Evolutionary conservation across 2,888 invertebrate genomes (phyloP), one percentile per base, ranked within the genome.

Genomic region (Lithophane ornitopus): DNA sequence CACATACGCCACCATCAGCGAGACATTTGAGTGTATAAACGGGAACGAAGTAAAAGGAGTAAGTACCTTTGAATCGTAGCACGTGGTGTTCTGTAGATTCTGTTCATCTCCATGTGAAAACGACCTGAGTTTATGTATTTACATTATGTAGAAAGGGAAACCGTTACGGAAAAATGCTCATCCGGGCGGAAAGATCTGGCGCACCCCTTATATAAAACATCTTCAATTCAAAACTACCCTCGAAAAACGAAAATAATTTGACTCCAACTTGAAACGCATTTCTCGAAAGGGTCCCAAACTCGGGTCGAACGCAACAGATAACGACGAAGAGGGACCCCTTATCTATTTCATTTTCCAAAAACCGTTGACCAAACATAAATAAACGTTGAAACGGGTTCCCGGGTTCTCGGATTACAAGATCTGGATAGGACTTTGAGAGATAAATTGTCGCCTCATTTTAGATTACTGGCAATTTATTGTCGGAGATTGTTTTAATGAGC

Each of bases 291-390:
- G 82, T 80, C 80, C 70, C 41, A 68, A 84, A 69, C 58, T 70
- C 34, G 74, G 85, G 67, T 69, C 83, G 82, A 85, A 85, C 70
- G 89, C 85, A 88, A 89, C 88, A 88, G 88, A 88, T 89, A 89
- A 88, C 85, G 79, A 70, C 61, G 58, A 68, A 78, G 81, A 81
- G 82, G 80, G 82, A 76, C 87, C 85, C 87, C 91, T 90, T 93
- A 93, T 94, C 93, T 93, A 91, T 94, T 94, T 93, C 93, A 94
- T 94, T 94, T 94, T 92, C 91, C 84, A 91, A 92, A 93, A 92
- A 92, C 91, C 92, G 91, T 92, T 92, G 93, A 92, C 93, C 94
- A 93, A 91, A 94, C 94, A 95, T 95, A 95, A 95, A 95, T 95
- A 95, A 92, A 92, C 90, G 91, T 88, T 92, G 93, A 94, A 93